phyloP scores from a whole-genome alignment of 2,113 vertebrate genomes.

The Papio anubis region DNA sequence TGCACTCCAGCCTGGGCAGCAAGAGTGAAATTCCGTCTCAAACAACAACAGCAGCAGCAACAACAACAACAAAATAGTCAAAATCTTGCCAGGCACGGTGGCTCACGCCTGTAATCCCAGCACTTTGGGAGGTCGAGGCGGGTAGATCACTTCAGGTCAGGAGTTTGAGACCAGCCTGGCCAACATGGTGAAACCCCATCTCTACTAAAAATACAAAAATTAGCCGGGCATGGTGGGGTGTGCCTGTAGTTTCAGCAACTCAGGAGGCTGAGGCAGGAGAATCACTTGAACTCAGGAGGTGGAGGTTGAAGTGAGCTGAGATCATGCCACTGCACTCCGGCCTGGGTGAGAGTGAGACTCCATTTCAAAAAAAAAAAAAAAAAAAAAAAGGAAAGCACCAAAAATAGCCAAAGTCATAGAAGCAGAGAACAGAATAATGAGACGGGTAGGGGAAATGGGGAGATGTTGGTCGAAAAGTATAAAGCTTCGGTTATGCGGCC shows the following conservation, averaged over 20 bases:
- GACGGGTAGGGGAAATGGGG: background rate
- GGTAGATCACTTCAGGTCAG: background rate
- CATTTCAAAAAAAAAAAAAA: background rate
- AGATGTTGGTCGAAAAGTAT: background rate
- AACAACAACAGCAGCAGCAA: too few relatives aligned
- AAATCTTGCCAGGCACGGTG: too few relatives aligned
- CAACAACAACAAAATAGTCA: too few relatives aligned
- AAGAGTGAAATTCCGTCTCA: too few relatives aligned
- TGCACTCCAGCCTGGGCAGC: too few relatives aligned
- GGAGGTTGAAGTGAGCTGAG: background rate
- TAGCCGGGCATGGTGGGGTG: background rate
- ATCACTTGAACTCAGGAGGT: background rate
- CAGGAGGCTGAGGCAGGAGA: background rate
- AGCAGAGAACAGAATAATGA: background rate
- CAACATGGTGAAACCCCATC: background rate
- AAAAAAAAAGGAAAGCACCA: background rate
- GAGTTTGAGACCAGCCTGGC: background rate
- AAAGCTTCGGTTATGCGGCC: too few relatives aligned
- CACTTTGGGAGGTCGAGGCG: background rate
- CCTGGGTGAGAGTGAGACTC: background rate
- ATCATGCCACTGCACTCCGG: background rate
- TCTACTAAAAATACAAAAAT: background rate
- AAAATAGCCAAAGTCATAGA: background rate
- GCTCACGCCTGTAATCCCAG: background rate
- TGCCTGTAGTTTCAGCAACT: background rate